Base-by-base conservation (phyloP, 1,140 invertebrate genomes). In the Bombus balteatus region DNA sequence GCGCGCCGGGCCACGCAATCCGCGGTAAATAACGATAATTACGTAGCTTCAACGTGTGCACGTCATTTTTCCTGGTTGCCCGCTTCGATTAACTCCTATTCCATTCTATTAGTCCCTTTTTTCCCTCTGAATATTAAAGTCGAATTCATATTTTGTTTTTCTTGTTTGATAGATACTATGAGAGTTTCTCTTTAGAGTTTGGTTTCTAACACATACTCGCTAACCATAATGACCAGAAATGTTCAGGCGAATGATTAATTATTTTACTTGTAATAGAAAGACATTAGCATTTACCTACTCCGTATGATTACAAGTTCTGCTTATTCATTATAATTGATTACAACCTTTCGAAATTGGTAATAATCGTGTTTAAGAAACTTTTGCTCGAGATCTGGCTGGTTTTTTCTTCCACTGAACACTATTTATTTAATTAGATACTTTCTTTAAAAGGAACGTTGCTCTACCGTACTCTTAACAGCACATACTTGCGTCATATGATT, bases 21-120 rank as follows among this genome's bases (percentile, higher is more conserved):
- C 57, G 41, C 73, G 57, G 59, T 83, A 83, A 83, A 83, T 76
- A 66, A 83, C 81, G 81, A 83, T 83, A 83, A 83, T 83, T 83
- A 66, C 81, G 53, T 59, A 28, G 37, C 53, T 74, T 62, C 39
- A 37, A 39, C 80, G 28, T 28, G n/a, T 37, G 43, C 59, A 57
- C 53, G 70, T 73, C 47, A 73, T 72, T 73, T 73, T 81, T 73
- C 41, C 18, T 18, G 41, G 59, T 77, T 41, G 37, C 37, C 18
- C 57, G 59, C 25, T 53, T 80, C 32, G 43, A 32, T 70, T 37
- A 25, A 68, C 32, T 43, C 41, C 28, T 28, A 53, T 37, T 5
- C 12, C n/a, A 15, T 70, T 80, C 34, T 39, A 47, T 39, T 12
- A 39, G 15, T n/a, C 34, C 13, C 13, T 13, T 25, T 32, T 32